Evolutionary conservation across 2,888 invertebrate genomes (phyloP).

Genomic region (Drosophila parthenogenetica): DNA sequence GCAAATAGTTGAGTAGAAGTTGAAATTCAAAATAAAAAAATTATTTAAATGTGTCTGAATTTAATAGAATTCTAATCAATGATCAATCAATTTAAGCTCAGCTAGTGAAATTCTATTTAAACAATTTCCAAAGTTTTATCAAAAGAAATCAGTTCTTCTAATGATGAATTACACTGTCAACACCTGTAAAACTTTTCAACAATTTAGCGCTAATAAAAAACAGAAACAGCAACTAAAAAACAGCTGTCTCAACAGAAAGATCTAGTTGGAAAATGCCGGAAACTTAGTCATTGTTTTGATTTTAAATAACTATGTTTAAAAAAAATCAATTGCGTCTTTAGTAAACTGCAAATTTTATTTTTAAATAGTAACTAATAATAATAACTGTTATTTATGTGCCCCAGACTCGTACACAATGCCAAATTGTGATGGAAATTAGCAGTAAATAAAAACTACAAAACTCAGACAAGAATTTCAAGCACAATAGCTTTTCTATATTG

Average conservation of each 20-base stretch:
- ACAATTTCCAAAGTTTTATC: no score
- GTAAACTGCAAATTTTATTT: neutral
- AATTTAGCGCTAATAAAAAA: neutral
- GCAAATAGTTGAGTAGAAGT: no score
- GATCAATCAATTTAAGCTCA: no score
- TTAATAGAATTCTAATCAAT: no score
- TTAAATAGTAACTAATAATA: constrained; percentile 15
- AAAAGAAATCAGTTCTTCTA: no score
- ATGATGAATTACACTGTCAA: neutral
- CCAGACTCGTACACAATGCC: constrained; percentile 20
- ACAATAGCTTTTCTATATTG: constrained; percentile 47
- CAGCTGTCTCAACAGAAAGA: no score
- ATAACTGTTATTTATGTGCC: constrained; percentile 21
- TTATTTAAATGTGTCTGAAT: no score
- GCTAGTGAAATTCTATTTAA: no score
- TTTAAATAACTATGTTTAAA: neutral
- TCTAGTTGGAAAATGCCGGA: neutral
- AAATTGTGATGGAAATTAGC: constrained; percentile 8
- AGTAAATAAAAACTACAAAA: neutral
- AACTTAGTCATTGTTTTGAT: neutral
- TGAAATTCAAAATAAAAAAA: no score
- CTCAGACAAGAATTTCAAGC: constrained; percentile 28
- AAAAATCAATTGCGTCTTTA: neutral
- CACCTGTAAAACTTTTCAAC: neutral
- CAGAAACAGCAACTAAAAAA: neutral